Evolutionary conservation across 2,113 vertebrate genomes (phyloP).

Genomic region (Neolamprologus sp.): DNA sequence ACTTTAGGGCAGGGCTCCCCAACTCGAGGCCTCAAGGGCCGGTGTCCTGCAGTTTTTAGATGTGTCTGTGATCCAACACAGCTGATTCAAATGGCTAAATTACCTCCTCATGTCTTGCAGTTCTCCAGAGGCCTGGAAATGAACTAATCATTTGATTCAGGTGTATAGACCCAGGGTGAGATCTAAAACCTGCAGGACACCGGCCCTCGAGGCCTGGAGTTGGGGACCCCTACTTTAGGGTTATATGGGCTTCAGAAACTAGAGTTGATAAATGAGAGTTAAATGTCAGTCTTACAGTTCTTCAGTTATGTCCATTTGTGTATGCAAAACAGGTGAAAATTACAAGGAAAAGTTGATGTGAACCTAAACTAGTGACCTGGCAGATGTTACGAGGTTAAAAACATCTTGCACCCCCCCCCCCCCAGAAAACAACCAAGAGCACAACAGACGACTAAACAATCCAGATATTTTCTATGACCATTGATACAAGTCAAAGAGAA

Average conservation of each 20-base stretch:
- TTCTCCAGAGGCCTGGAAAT: not conserved
- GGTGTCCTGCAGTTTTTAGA: not conserved
- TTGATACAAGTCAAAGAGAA: not conserved
- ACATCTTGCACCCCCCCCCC: not conserved
- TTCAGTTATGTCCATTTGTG: not conserved
- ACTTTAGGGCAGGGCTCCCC: not conserved
- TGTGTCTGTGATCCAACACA: not conserved
- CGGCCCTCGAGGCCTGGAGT: not conserved
- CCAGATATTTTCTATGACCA: not conserved
- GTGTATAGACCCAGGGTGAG: not conserved
- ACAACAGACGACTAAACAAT: not conserved
- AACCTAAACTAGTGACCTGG: not conserved
- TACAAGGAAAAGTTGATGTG: not conserved
- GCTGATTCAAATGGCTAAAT: not conserved
- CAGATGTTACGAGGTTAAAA: not conserved
- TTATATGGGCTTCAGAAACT: not conserved
- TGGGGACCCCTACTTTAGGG: not conserved
- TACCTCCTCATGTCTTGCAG: not conserved
- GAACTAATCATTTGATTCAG: not conserved
- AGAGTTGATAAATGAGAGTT: not conserved
- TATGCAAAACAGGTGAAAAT: not conserved
- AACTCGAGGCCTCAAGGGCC: not conserved
- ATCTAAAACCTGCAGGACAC: not conserved
- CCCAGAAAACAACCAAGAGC: not conserved
- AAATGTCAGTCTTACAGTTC: not conserved